Conservation (phyloP, 2,888 invertebrate genomes). For the Dyspetes luteomarginatus region DNA sequence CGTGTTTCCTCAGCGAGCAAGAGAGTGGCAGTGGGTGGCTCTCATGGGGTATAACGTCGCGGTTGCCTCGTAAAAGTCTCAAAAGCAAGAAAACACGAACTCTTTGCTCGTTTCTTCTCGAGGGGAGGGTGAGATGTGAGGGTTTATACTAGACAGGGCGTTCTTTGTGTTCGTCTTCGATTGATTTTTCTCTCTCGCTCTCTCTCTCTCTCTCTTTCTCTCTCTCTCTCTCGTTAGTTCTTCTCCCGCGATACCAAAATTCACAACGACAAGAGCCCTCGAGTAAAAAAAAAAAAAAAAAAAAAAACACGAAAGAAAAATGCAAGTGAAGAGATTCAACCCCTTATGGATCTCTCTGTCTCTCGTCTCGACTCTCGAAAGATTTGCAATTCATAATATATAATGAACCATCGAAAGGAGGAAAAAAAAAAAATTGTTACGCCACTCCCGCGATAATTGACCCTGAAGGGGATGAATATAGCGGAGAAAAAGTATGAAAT, state of each 20-base stretch:
- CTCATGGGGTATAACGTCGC: constrained; percentile 37
- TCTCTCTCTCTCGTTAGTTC: constrained; percentile 13
- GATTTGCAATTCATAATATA: constrained; percentile 57
- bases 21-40: constrained; percentile 6
- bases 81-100: constrained; percentile 59
- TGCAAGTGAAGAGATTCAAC: not conserved
- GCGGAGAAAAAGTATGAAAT: not conserved
- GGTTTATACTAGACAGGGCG: constrained; percentile 54
- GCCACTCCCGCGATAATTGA: not conserved
- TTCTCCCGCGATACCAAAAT: constrained; percentile 36
- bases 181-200: constrained; percentile 62
- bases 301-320: constrained; percentile 6
- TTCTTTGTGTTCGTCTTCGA: constrained; percentile 65
- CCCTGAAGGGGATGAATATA: constrained; percentile 17
- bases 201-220: not conserved
- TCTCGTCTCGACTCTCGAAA: constrained; percentile 11
- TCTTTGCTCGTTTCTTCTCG: constrained; percentile 56
- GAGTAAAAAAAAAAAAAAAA: constrained; percentile 40
- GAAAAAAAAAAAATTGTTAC: not conserved
- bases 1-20: constrained; percentile 56
- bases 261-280: constrained; percentile 19
- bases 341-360: not conserved
- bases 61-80: constrained; percentile 63
- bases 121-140: not conserved
- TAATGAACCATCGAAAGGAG: constrained; percentile 38